These are phyloP conservation scores for Pseudomyrmex cubaensis DNA, from an alignment of 1,140 invertebrate genomes.

Conservation along the genomic window DNA sequence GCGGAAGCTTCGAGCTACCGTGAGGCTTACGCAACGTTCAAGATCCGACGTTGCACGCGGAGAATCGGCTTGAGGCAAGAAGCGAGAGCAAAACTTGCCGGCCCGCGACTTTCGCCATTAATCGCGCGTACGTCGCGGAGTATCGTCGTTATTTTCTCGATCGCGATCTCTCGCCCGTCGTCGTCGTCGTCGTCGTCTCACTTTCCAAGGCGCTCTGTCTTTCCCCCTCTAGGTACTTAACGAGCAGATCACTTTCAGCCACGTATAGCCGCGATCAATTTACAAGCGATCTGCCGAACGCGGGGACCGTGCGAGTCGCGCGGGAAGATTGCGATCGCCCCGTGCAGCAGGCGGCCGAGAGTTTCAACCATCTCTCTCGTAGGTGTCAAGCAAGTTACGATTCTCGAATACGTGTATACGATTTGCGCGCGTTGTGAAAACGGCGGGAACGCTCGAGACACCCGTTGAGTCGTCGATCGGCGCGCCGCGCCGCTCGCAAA, in stretches of 20 bases:
- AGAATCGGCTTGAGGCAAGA: slow-evolving; percentile 30
- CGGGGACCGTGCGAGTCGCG: slow-evolving; percentile 40
- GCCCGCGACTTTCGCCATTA: slow-evolving; percentile 62
- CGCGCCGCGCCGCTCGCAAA: slow-evolving; percentile 40
- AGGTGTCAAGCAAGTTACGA: slow-evolving; percentile 45
- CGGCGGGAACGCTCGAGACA: slow-evolving; percentile 48
- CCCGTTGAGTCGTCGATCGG: slow-evolving; percentile 65
- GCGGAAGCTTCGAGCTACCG: slow-evolving; percentile 44
- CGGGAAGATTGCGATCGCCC: slow-evolving; percentile 51
- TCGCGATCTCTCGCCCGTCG: slow-evolving; percentile 60
- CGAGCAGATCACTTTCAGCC: slow-evolving; percentile 72
- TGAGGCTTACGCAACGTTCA: slow-evolving; percentile 38
- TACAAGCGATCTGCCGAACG: slow-evolving; percentile 50
- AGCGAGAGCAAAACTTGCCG: slow-evolving; percentile 56
- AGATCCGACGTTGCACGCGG: slow-evolving; percentile 33
- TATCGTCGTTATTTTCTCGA: slow-evolving; percentile 71
- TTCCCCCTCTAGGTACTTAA: slow-evolving; percentile 65
- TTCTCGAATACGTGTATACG: slow-evolving; percentile 8
- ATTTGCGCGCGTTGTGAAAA: slow-evolving; percentile 10
- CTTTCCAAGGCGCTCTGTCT: slow-evolving; percentile 61
- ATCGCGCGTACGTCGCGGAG: slow-evolving; percentile 61
- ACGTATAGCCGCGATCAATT: slow-evolving; percentile 66
- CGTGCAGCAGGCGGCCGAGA: not conserved
- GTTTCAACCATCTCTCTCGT: slow-evolving; percentile 21
- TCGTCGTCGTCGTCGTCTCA: slow-evolving; percentile 34